Evolutionary conservation across 2,113 vertebrate genomes (phyloP).

Genomic region (Maccullochella peelii): DNA sequence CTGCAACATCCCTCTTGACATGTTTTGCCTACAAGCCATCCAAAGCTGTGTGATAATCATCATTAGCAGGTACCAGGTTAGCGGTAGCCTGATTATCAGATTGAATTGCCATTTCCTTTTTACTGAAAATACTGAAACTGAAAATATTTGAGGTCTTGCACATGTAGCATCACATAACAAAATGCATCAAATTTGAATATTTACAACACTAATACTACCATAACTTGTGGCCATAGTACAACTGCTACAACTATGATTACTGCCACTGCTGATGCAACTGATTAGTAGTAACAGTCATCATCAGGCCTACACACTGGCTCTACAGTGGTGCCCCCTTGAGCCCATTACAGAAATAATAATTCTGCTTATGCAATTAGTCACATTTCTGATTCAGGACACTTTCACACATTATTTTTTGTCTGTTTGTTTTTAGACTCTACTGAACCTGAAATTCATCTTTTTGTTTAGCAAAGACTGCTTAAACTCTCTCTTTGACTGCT

Average conservation of each 20-base stretch:
- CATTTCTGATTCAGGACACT: background rate
- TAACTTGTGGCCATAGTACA: background rate
- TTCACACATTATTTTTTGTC: background rate
- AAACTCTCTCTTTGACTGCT: too few species aligned
- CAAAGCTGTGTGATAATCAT: background rate
- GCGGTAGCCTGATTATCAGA: background rate
- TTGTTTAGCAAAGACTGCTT: background rate
- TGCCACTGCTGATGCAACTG: background rate
- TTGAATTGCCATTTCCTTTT: background rate
- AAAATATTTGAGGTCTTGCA: background rate
- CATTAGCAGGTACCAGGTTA: background rate
- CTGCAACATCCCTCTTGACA: background rate
- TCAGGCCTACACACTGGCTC: slow-evolving; percentile 15
- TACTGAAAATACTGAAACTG: too few species aligned
- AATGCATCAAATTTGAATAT: background rate
- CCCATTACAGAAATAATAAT: slow-evolving; percentile 32
- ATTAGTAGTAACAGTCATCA: too few species aligned
- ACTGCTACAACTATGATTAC: background rate
- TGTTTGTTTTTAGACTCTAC: background rate
- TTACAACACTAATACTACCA: background rate
- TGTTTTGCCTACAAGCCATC: background rate
- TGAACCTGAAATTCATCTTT: background rate
- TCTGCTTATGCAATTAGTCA: background rate
- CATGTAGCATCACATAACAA: background rate
- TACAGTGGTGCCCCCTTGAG: slow-evolving; percentile 75